Percentiles rank a stretch among this genome's conserved stretches.
These are phyloP conservation scores for Eupsilia transversa DNA, from an alignment of 2,888 invertebrate genomes.

Conservation along the genomic window DNA sequence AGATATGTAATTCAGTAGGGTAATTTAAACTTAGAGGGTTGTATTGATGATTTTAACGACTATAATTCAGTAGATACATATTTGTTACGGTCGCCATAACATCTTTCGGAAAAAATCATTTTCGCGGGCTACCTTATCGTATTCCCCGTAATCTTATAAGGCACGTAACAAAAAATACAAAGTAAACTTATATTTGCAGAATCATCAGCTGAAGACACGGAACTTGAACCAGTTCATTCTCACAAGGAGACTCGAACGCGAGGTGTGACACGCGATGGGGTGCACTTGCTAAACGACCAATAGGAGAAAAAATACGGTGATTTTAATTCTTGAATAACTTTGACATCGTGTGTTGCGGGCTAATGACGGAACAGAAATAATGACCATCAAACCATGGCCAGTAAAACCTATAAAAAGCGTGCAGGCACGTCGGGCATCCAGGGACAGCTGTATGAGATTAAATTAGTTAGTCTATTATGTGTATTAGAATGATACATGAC, in stretches of 20 bases:
- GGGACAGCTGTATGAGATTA: neutral
- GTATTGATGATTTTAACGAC: too few relatives aligned
- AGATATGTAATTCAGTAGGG: too few relatives aligned
- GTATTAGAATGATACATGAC: constrained; percentile 1
- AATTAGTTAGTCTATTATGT: neutral
- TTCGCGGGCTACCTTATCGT: too few relatives aligned
- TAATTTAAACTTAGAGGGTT: too few relatives aligned
- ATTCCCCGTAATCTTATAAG: too few relatives aligned
- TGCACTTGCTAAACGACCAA: neutral
- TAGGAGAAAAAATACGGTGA: neutral
- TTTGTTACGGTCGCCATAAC: too few relatives aligned
- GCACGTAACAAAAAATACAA: neutral
- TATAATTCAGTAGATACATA: too few relatives aligned
- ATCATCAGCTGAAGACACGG: neutral
- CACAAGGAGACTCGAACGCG: neutral
- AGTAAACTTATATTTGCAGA: neutral
- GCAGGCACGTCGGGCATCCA: neutral
- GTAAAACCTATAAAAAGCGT: neutral
- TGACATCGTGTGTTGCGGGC: too few relatives aligned
- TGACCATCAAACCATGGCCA: neutral
- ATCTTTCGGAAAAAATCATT: too few relatives aligned
- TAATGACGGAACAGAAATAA: neutral
- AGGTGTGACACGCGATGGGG: neutral
- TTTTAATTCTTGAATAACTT: too few relatives aligned
- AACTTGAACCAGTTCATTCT: neutral